Percentiles rank a stretch among this genome's conserved stretches.
These are phyloP conservation scores for Doris montereyensis DNA, from an alignment of 2,888 invertebrate genomes.

Conservation along the genomic window DNA sequence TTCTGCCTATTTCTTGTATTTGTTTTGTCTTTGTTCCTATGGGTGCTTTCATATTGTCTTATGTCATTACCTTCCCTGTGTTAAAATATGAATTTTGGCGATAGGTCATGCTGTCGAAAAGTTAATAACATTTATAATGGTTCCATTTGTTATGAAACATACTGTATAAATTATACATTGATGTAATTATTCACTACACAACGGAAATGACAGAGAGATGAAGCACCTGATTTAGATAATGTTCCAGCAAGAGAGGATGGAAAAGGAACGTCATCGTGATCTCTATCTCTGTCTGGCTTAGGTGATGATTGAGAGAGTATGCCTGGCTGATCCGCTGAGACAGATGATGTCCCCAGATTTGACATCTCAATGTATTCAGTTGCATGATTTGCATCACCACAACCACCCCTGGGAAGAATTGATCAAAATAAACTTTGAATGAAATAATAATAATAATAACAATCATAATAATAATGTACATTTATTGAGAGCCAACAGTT, in stretches of 20 bases:
- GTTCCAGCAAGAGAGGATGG: conserved; percentile 31
- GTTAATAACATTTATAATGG: too few relatives aligned
- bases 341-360: conserved; percentile 10
- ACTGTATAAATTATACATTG: too few relatives aligned
- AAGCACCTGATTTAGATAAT: conserved; percentile 27
- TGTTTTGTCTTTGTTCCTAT: too few relatives aligned
- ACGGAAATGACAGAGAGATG: too few relatives aligned
- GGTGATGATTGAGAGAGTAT: not conserved
- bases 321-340: conserved; percentile 7
- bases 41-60: too few relatives aligned
- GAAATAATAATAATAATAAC: conserved; percentile 4
- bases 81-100: too few relatives aligned
- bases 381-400: conserved; percentile 30
- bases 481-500: not conserved
- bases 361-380: conserved; percentile 38
- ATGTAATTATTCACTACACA: too few relatives aligned
- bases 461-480: not conserved
- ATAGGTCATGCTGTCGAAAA: too few relatives aligned
- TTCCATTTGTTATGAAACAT: too few relatives aligned
- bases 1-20: too few relatives aligned
- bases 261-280: conserved; percentile 34
- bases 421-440: too few relatives aligned
- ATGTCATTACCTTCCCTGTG: too few relatives aligned
- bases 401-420: conserved; percentile 25
- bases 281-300: conserved; percentile 35